These are phyloP conservation scores for Crypturellus undulatus DNA, from an alignment of 2,113 vertebrate genomes.

Conservation along the genomic window DNA sequence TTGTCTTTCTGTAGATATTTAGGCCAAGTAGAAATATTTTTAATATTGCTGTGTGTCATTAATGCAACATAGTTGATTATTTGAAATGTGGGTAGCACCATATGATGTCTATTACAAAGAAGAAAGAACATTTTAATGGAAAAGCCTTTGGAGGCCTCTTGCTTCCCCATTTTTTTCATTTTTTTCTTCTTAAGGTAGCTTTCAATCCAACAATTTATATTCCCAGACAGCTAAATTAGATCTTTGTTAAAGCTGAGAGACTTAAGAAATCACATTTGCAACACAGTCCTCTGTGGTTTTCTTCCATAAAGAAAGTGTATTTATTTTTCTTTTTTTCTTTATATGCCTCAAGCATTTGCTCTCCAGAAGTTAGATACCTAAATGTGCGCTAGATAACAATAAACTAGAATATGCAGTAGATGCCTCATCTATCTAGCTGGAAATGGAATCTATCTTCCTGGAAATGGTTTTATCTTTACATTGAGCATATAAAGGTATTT, in stretches of 20 bases:
- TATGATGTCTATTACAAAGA: background rate
- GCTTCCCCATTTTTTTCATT: background rate
- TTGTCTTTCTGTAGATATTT: background rate
- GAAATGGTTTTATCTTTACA: background rate
- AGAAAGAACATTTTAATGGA: background rate
- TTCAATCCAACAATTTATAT: background rate
- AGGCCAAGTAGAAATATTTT: background rate
- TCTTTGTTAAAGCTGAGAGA: background rate
- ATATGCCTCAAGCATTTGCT: background rate
- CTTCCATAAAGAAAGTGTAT: background rate
- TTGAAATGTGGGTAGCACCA: background rate
- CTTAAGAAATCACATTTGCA: fast-evolving
- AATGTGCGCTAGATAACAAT: background rate
- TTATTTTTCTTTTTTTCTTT: background rate
- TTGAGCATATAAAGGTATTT: background rate
- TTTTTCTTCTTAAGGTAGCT: background rate
- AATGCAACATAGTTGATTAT: background rate
- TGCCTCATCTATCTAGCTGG: background rate
- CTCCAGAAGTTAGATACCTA: background rate
- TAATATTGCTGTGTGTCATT: background rate
- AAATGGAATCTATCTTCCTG: background rate
- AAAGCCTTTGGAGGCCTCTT: background rate
- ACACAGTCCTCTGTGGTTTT: background rate
- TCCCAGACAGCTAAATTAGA: background rate
- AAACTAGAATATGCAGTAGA: background rate